Evolutionary conservation across 2,113 vertebrate genomes (phyloP), one percentile per base, ranked within the genome.

Genomic region (Limnothrissa miodon): DNA sequence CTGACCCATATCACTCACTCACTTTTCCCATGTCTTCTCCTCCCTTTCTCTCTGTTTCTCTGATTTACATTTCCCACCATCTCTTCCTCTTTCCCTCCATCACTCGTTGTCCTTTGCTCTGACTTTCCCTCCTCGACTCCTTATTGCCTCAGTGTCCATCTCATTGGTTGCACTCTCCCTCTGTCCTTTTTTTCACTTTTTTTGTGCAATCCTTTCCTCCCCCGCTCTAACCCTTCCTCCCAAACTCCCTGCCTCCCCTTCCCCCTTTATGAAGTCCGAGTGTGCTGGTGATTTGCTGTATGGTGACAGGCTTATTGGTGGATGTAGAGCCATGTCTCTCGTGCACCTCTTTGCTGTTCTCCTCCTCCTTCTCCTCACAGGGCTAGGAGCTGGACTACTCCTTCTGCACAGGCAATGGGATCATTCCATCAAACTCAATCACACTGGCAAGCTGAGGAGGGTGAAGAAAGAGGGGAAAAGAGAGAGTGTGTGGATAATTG

Each of bases 241-340:
- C 25, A 15, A 5, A 33, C 53, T 79, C 36, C 36, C 25, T 23
- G 66, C 10, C 21, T n/a, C 46, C 62, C 48, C 44, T 74, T 45
- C 45, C 48, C 44, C n/a, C 51, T 66, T 83, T 62, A 25, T 78
- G 39, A 82, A 9, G 48, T 33, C 33, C 21, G 36, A 78, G 81
- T 79, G 45, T 19, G 42, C 17, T 1, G 21, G 53, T 78, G 78
- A 78, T 21, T 42, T 33, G 81, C 80, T 78, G 29, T 39, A 23
- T 46, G 44, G 39, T 45, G 80, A 85, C 33, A 78, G 25, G n/a
- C 48, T 48, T n/a, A 79, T 84, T 81, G 23, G 51, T 44, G 13
- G 33, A 25, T n/a, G n/a, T 15, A 17, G 81, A 81, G 29, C 56
- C 66, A 36, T 39, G 44, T 56, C 80, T 78, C n/a, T 51, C 6